These are phyloP conservation scores for Plutomurus gul DNA, from an alignment of 1,140 invertebrate genomes.

Conservation along the genomic window DNA sequence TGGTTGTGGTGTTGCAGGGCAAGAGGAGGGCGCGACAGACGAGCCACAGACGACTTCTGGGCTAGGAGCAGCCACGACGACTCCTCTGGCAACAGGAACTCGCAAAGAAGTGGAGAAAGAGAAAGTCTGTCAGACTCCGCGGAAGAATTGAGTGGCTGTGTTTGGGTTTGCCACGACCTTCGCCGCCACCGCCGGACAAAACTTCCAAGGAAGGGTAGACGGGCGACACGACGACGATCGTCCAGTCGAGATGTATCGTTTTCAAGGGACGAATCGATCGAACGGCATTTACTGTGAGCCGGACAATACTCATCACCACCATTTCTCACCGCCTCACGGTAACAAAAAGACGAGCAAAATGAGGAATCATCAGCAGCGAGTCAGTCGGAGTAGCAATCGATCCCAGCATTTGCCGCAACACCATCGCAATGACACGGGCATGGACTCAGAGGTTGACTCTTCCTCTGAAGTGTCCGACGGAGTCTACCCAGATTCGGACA, in stretches of 20 bases:
- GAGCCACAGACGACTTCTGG: not conserved
- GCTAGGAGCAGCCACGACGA: not conserved
- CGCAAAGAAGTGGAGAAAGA: no score
- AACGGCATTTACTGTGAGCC: constrained; percentile 54
- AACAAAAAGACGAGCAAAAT: constrained; percentile 48
- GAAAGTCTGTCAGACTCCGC: no score
- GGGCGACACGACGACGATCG: not conserved
- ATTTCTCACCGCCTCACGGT: constrained; percentile 45
- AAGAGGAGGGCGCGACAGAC: not conserved
- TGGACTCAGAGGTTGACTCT: constrained; percentile 52
- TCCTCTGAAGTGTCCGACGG: constrained; percentile 52
- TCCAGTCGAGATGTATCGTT: constrained; percentile 49
- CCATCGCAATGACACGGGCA: constrained; percentile 37
- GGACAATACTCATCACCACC: constrained; percentile 49
- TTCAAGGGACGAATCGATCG: constrained; percentile 51
- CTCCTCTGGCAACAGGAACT: not conserved
- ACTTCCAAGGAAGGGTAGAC: not conserved
- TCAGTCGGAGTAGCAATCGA: constrained; percentile 33
- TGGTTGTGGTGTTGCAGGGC: not conserved
- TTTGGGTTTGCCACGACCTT: no score
- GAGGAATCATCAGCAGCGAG: constrained; percentile 43
- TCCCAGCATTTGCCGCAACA: constrained; percentile 34
- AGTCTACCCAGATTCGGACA: constrained; percentile 51
- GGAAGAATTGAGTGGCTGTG: no score
- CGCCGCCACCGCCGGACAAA: no score